Evolutionary conservation across 2,888 invertebrate genomes (phyloP).

Genomic region (Drosophila bunnanda): DNA sequence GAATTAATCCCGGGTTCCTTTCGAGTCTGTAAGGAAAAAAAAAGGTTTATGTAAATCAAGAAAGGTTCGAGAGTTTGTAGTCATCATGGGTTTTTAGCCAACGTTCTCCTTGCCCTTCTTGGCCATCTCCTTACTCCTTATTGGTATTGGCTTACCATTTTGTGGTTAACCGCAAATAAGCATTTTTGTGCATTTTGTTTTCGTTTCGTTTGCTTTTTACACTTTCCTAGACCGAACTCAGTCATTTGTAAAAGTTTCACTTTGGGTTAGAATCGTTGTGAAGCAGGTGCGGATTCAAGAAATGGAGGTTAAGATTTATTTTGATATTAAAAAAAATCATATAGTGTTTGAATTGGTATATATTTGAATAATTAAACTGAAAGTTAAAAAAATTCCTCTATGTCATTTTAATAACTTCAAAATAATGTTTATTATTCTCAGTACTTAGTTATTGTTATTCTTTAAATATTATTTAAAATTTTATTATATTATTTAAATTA

Average conservation of each 20-base stretch:
- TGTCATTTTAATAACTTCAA: neutral
- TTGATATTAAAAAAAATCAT: neutral
- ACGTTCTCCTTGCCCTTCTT: neutral
- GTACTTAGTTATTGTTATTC: neutral
- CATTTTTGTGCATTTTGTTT: slow-evolving; percentile 75
- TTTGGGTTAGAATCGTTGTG: slow-evolving; percentile 4
- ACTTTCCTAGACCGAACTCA: slow-evolving; percentile 52
- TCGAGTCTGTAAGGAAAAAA: neutral
- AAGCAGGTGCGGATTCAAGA: slow-evolving; percentile 1
- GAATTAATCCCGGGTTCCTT: neutral
- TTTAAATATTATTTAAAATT: neutral
- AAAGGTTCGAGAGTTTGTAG: slow-evolving; percentile 3
- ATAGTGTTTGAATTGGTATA: neutral
- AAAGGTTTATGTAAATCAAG: neutral
- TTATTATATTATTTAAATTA: neutral
- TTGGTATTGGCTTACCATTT: slow-evolving; percentile 70
- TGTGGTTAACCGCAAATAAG: slow-evolving; percentile 76
- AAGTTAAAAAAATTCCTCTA: neutral
- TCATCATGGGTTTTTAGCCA: slow-evolving; percentile 3
- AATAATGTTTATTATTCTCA: neutral
- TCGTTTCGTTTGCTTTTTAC: slow-evolving; percentile 46
- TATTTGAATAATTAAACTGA: neutral
- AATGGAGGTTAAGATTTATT: neutral
- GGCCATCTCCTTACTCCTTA: slow-evolving; percentile 3
- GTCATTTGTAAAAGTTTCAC: slow-evolving; percentile 47